Conservation (phyloP, 2,888 invertebrate genomes). For the Busseola fusca region DNA sequence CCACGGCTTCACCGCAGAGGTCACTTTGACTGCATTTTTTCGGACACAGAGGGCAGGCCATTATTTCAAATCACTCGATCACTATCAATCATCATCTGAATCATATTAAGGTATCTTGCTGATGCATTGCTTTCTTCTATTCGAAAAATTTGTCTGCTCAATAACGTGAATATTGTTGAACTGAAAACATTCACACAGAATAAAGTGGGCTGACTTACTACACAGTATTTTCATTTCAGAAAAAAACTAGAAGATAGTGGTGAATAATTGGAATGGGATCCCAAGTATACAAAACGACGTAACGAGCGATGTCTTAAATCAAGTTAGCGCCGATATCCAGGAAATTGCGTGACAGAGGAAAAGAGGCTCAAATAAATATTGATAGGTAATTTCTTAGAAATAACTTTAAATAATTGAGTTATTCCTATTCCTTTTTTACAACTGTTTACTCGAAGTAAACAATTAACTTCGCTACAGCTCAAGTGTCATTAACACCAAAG, state of each 20-base stretch:
- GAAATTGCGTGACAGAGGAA: neutral
- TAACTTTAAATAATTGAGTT: neutral
- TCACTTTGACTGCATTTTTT: no score
- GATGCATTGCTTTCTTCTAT: neutral
- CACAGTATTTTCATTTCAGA: neutral
- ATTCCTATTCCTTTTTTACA: neutral
- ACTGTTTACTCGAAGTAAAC: slow-evolving; percentile 13
- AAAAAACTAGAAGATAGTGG: neutral
- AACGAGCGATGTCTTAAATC: neutral
- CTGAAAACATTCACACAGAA: neutral
- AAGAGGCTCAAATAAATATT: neutral
- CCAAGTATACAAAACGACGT: neutral
- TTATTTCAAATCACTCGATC: neutral
- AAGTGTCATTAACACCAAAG: slow-evolving; percentile 10
- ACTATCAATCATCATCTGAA: neutral
- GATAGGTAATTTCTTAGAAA: neutral
- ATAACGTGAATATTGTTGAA: neutral
- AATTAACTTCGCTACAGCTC: slow-evolving; percentile 14
- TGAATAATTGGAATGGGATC: neutral
- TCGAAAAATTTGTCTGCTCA: neutral
- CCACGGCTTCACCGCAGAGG: no score
- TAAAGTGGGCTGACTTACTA: neutral
- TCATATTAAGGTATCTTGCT: neutral
- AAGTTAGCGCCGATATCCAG: neutral
- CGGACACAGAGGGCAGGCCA: no score